Base-by-base conservation (phyloP, 2,113 vertebrate species). In the Peromyscus maniculatus region DNA sequence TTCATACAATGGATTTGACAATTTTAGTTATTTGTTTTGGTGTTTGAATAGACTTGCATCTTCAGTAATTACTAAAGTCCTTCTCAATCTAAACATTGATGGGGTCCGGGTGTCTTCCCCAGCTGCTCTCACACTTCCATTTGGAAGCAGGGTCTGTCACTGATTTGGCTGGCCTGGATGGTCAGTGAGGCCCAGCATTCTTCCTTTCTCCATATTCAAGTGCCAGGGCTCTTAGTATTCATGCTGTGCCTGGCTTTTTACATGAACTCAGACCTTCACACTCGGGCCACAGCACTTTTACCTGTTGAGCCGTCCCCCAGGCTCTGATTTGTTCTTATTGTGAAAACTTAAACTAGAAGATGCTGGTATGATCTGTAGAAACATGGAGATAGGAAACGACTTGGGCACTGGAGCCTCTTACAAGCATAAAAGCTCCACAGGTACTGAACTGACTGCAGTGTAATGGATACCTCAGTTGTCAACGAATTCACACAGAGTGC, bases 341-440 rank as follows among this genome's bases (percentile, higher is more conserved):
- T 22, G 1, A 91, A 91, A 92, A 94, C 71, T 31, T 90, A 21
- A 10, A 74, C 13, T 79, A 91, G n/a, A 82, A 39, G 7, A 39
- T 88, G 66, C 43, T 89, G 75, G 80, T 55, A 71, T 15, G 91
- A 69, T 80, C 72, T 62, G 71, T 62, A 91, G 80, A 94, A 94
- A 95, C 36, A 84, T 1, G 3, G 39, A 91, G 26, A 79, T 59
- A 57, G 88, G 52, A 55, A 83, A 79, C 79, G 77, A 89, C 69
- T 67, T 94, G 86, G 46, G 22, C 46, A 66, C 6, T 67, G 55
- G 19, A 55, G 26, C 75, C 62, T 91, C 69, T 71, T 77, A 46
- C 10, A 46, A 21, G 16, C 39, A 67, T 31, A 87, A 80, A 52
- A 78, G 21, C 55, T 66, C 83, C 87, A 49, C 5, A 75, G 79